Conservation (phyloP, 2,888 invertebrate genomes). For the Loripinus fragilis region DNA sequence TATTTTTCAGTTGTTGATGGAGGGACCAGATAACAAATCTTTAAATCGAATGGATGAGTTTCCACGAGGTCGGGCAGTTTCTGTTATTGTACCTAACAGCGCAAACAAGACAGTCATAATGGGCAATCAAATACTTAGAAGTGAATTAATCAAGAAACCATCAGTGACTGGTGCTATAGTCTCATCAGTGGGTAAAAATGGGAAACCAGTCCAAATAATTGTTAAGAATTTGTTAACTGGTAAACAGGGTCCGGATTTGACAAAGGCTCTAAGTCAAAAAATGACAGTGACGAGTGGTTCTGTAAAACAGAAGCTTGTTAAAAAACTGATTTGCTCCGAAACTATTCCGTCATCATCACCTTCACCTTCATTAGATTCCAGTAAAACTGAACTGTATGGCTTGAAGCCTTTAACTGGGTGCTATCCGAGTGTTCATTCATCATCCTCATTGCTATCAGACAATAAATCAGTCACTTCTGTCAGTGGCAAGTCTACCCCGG, state of each 20-base stretch:
- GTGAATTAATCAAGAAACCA: neutral
- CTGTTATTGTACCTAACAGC: slow-evolving; percentile 60
- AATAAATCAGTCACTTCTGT: slow-evolving; percentile 7
- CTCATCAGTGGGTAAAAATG: neutral
- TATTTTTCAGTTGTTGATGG: slow-evolving; percentile 64
- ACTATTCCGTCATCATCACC: neutral
- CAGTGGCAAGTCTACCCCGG: neutral
- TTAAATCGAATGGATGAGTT: neutral
- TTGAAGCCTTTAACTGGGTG: slow-evolving; percentile 17
- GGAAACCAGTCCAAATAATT: neutral
- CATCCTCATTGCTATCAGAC: neutral
- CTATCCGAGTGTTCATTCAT: slow-evolving; percentile 14
- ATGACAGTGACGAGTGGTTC: neutral
- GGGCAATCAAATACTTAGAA: neutral
- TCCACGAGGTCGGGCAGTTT: slow-evolving; percentile 47
- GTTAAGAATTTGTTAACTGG: neutral
- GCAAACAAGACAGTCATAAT: too few species aligned
- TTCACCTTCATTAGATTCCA: slow-evolving; percentile 10
- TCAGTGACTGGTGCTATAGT: neutral
- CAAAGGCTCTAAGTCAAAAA: neutral
- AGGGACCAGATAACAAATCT: slow-evolving; percentile 41
- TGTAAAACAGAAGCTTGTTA: slow-evolving; percentile 9
- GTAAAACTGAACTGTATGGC: slow-evolving; percentile 20
- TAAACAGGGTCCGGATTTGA: neutral
- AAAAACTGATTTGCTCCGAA: slow-evolving; percentile 12